These are phyloP conservation scores for Melanchra persicariae DNA, from an alignment of 2,888 invertebrate species.

Conservation along the genomic window DNA sequence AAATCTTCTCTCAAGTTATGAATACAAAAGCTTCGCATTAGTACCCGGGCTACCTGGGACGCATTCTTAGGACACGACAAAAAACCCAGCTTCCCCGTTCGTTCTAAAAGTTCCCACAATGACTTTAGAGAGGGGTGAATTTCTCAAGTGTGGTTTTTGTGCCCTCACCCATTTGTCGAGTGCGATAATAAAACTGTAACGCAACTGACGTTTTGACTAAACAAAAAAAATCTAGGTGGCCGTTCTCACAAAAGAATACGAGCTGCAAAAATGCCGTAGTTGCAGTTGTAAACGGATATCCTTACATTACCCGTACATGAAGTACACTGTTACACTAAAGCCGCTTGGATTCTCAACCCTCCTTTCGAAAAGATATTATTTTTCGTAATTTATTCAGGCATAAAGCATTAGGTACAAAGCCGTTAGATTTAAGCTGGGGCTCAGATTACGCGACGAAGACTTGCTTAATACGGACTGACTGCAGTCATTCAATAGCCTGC, in stretches of 20 bases:
- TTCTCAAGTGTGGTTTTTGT: conserved; percentile 89
- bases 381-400: conserved; percentile 83
- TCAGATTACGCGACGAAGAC: conserved; percentile 86
- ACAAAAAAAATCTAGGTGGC: conserved; percentile 54
- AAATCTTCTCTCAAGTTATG: conserved; percentile 68
- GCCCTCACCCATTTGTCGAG: conserved; percentile 84
- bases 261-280: conserved; percentile 21
- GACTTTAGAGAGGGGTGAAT: conserved; percentile 83
- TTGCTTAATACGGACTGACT: conserved; percentile 86
- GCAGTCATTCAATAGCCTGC: conserved; percentile 88
- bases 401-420: conserved; percentile 83
- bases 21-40: conserved; percentile 79
- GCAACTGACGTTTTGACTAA: conserved; percentile 73
- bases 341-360: conserved; percentile 55
- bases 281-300: conserved; percentile 54
- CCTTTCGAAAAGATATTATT: conserved; percentile 75
- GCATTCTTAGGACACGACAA: conserved; percentile 81
- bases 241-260: conserved; percentile 17
- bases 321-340: conserved; percentile 48
- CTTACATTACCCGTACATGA: conserved; percentile 45
- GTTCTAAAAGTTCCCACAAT: conserved; percentile 87
- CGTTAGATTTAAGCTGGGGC: conserved; percentile 85
- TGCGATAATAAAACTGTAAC: conserved; percentile 83
- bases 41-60: conserved; percentile 83
- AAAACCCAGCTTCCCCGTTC: conserved; percentile 81